Percentiles rank a stretch among this genome's conserved stretches.
Conservation (phyloP, 2,888 invertebrate genomes). For the Caprella mutica region DNA sequence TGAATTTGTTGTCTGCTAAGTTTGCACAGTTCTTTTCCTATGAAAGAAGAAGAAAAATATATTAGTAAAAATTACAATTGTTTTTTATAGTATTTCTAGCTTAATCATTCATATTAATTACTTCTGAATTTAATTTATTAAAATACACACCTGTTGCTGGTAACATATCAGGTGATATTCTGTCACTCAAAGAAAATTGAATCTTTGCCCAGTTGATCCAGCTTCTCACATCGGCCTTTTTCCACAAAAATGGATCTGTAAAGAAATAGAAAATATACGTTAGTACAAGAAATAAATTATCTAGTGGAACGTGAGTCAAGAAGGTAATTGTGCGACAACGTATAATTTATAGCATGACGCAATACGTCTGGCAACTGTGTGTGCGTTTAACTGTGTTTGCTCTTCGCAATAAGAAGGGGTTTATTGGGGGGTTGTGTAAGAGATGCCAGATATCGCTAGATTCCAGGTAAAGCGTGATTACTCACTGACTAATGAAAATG, state of each 20-base stretch:
- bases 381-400: too few species aligned
- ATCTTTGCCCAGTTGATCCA: constrained; percentile 1
- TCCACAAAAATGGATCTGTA: constrained; percentile 3
- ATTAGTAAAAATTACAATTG: not conserved
- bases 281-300: not conserved
- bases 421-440: not conserved
- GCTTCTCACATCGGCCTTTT: not conserved
- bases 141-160: not conserved
- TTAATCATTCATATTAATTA: too few species aligned
- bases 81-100: too few species aligned
- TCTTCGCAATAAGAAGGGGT: not conserved
- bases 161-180: not conserved
- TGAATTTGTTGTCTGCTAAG: not conserved
- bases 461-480: not conserved
- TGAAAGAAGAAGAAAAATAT: not conserved
- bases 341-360: too few species aligned
- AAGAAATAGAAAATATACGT: not conserved
- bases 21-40: constrained; percentile 3
- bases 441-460: not conserved
- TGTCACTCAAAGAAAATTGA: not conserved
- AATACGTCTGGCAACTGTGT: too few species aligned
- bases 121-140: not conserved
- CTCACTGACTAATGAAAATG: too few species aligned
- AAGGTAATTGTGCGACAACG: not conserved
- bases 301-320: not conserved